Evolutionary conservation across 2,113 vertebrate species (phyloP), one percentile per base, ranked within the genome.

Genomic region (Heterotis niloticus): DNA sequence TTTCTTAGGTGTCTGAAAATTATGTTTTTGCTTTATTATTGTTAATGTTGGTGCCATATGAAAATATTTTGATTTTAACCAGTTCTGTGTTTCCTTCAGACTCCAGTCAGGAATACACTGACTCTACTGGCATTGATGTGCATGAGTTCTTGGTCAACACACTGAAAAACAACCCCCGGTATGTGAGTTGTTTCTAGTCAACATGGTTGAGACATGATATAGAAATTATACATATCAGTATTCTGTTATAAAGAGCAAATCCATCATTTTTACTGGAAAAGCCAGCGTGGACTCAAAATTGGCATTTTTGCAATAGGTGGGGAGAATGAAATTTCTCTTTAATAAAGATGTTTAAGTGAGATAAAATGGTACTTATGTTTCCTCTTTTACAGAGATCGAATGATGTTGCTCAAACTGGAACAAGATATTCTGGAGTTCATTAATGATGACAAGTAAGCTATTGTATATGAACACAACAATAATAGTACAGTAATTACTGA

Each of bases 121-220:
- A 99, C 90, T 99, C 98, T 86, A 99, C 98, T 82, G 98, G 98
- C 88, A 99, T 99, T 83, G 98, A 99, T 83, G 91, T 99, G 85
- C 98, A 99, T 79, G 98, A 99, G 92, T 99, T 99, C 94, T 92
- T 99, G 95, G 97, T 99, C 93, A 99, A 97, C 93, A 99, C 98
- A 94, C 96, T 99, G 95, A 99, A 99, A 93, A 99, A 98, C 92
- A 99, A 98, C 89, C 98, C 98, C 93, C 95, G 97, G 98, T 99
- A 95, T 14, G 74, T 23, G 10, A 57, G 5, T 1, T 56, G 26
- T 60, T 29, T 26, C 56, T 11, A 0, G 5, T 20, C 20, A 9
- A 18, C 28, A 11, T 62, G 60, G 5, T 62, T 4, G 5, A 62
- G 34, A 44, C 60, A 4, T 11, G 3, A 62, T 20, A 11, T 14